Evolutionary conservation across 92 coral and sea anemone genomes (phyloP).

Genomic region (Blastomussa wellsi): DNA sequence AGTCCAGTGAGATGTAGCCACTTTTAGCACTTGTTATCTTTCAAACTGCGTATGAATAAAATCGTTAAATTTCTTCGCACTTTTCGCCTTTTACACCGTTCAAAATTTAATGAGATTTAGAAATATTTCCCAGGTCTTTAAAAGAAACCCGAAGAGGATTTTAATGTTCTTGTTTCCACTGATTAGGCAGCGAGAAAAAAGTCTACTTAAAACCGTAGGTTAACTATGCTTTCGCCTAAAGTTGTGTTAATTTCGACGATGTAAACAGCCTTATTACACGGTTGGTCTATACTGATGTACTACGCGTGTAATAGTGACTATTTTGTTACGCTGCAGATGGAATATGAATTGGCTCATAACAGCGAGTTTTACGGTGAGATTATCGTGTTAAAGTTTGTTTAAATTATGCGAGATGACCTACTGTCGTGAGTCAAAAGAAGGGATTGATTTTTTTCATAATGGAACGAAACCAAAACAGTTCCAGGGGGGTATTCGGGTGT

Average conservation of each 20-base stretch:
- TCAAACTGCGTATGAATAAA: not conserved
- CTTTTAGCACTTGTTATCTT: not conserved
- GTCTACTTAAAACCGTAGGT: constrained; percentile 28
- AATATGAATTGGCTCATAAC: constrained; percentile 46
- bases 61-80: constrained; percentile 30
- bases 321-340: constrained; percentile 43
- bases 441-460: constrained; percentile 34
- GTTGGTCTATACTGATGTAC: constrained; percentile 29
- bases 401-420: constrained; percentile 65
- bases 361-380: constrained; percentile 48
- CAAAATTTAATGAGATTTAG: constrained; percentile 48
- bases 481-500: constrained; percentile 32
- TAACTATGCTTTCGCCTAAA: constrained; percentile 38
- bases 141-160: constrained; percentile 7
- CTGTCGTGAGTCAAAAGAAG: constrained; percentile 47
- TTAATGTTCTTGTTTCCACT: not conserved
- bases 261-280: constrained; percentile 37
- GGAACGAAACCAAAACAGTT: constrained; percentile 25
- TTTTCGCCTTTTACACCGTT: constrained; percentile 21
- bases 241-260: constrained; percentile 31
- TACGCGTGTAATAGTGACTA: constrained; percentile 21
- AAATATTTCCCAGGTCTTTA: constrained; percentile 12
- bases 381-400: constrained; percentile 35
- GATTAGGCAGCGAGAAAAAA: constrained; percentile 27
- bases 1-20: not conserved